These are phyloP conservation scores for Hedychridium roseum DNA, from an alignment of 2,888 invertebrate genomes.

Conservation along the genomic window DNA sequence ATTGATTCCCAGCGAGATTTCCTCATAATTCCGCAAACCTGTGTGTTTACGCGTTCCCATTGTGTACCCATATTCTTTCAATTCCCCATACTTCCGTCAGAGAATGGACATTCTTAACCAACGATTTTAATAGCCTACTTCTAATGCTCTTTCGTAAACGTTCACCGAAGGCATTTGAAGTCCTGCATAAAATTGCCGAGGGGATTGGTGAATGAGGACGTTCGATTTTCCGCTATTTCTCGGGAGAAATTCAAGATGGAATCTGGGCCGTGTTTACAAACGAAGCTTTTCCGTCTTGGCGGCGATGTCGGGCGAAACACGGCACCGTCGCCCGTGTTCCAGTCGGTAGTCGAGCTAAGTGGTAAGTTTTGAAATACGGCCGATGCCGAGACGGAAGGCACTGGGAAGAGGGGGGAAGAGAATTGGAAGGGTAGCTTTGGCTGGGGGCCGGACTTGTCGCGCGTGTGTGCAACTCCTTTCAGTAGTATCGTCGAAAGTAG, in stretches of 20 bases:
- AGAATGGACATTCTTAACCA: too few relatives aligned
- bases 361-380: conserved; percentile 48
- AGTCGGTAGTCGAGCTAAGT: conserved; percentile 34
- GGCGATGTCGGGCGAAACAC: conserved; percentile 11
- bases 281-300: conserved; percentile 18
- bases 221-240: too few relatives aligned
- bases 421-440: neutral
- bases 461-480: too few relatives aligned
- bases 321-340: conserved; percentile 26
- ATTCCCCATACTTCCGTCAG: conserved; percentile 16
- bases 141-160: neutral
- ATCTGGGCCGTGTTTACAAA: conserved; percentile 22
- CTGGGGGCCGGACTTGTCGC: too few relatives aligned
- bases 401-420: neutral
- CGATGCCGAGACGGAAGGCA: conserved; percentile 10
- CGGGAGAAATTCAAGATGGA: too few relatives aligned
- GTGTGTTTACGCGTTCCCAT: conserved; percentile 20
- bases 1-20: conserved; percentile 43
- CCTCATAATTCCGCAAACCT: conserved; percentile 26
- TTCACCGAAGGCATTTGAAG: conserved; percentile 16
- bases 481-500: neutral
- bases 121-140: too few relatives aligned
- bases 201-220: too few relatives aligned
- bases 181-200: conserved; percentile 30
- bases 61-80: conserved; percentile 14